Percentiles rank a stretch among this genome's conserved stretches.
phyloP scores from a whole-genome alignment of 1,140 invertebrate species.

The Telenomus remus region DNA sequence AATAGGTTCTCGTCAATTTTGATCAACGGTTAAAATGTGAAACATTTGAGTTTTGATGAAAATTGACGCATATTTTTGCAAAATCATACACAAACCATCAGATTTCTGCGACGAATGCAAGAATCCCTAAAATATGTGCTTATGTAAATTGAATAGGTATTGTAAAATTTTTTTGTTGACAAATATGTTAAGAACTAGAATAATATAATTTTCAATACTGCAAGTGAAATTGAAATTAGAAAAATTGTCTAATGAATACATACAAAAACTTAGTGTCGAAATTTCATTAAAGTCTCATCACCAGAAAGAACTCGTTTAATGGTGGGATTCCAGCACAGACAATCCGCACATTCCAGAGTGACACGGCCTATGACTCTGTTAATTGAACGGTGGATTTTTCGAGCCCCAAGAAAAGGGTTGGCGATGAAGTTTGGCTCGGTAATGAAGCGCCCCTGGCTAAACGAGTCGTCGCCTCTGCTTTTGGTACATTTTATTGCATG shows the following conservation, averaged over 20 bases:
- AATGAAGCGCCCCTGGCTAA: constrained; percentile 71
- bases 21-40: too few species aligned
- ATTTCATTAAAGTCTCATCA: constrained; percentile 35
- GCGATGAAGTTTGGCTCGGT: constrained; percentile 72
- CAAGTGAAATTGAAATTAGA: too few species aligned
- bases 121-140: too few species aligned
- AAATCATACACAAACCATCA: too few species aligned
- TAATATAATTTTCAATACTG: too few species aligned
- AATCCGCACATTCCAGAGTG: constrained; percentile 61
- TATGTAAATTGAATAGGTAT: too few species aligned
- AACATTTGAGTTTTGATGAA: too few species aligned
- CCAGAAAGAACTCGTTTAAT: constrained; percentile 56
- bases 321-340: constrained; percentile 56
- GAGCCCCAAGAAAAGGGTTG: constrained; percentile 68
- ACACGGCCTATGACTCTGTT: constrained; percentile 65
- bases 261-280: constrained; percentile 13
- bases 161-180: too few species aligned
- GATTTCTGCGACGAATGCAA: too few species aligned
- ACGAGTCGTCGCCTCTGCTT: constrained; percentile 74
- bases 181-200: too few species aligned
- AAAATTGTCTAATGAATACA: background rate
- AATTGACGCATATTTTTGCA: too few species aligned
- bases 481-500: constrained; percentile 75
- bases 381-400: constrained; percentile 72
- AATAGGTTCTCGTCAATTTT: too few species aligned